Evolutionary conservation across 23 tunicate genomes (phyloP), one percentile per base, ranked within the genome.

Genomic region (Styela clava): DNA sequence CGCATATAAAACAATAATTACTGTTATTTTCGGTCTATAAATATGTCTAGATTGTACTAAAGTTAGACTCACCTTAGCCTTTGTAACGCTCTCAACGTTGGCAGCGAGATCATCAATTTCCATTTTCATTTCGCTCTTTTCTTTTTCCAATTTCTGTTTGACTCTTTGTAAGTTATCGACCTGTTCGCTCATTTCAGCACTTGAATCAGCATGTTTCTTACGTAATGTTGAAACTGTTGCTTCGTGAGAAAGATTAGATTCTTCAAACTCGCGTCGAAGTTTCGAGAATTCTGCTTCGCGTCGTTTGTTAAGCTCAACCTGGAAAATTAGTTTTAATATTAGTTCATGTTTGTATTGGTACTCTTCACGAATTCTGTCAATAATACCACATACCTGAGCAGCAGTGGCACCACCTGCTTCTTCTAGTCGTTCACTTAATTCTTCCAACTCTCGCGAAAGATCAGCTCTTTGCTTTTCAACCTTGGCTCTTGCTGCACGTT

Each of bases 391-490:
- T 37, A 76, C 81, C 81, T 83, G 86, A 37, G 86, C 86, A 24
- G 82, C 86, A 51, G 86, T 83, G 0, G 69, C 72, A 25, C 86
- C 86, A n/a, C 86, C 86, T 12, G 86, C 86, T 83, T 83, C 86
- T 3, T 83, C 86, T 12, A 83, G 86, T 51, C 86, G 83, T 35
- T 83, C 86, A 52, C 83, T 44, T 24, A 83, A 83, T 77, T 83
- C 86, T 61, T 83, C 86, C 31, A 83, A 33, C 52, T 83, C 86
- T 31, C 86, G 70, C 12, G 86, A 83, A 22, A 83, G 70, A 61
- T 83, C 86, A 51, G 82, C 65, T 25, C 82, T 29, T 34, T 74
- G 82, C 26, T 83, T 83, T 27, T 83, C 86, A 52, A 74, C 64
- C 69, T 74, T 74, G 20, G 86, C 86, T 83, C 86, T 62, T 0